Percentiles rank a stretch among this genome's conserved stretches.
Conservation (phyloP, 2,113 vertebrate species). For the Circaetus gallicus region DNA sequence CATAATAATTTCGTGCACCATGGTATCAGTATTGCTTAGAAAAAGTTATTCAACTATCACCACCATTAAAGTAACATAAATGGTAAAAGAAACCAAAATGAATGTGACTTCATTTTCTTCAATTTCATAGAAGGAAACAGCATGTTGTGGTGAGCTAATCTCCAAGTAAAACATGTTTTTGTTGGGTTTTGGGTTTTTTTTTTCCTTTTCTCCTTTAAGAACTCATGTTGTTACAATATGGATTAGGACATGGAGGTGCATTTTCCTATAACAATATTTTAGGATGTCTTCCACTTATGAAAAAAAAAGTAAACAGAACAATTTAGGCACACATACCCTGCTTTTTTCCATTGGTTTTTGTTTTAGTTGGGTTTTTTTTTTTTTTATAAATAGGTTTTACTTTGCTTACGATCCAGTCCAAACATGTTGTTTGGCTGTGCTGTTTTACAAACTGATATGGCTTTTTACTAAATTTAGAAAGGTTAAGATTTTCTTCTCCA, state of each 20-base stretch:
- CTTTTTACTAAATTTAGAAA: not conserved
- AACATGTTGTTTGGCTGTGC: not conserved
- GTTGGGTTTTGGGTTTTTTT: too few relatives aligned
- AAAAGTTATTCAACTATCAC: not conserved
- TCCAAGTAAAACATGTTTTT: not conserved
- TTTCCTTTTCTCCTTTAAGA: not conserved
- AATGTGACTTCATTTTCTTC: not conserved
- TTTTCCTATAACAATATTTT: not conserved
- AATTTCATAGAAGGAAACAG: not conserved
- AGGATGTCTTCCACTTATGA: not conserved
- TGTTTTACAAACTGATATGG: not conserved
- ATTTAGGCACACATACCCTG: not conserved
- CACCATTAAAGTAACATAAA: not conserved
- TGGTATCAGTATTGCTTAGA: not conserved
- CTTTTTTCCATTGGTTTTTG: not conserved
- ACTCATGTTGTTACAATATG: not conserved
- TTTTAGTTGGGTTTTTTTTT: too few relatives aligned
- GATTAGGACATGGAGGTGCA: not conserved
- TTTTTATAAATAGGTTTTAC: not conserved
- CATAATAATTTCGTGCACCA: not conserved
- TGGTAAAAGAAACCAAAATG: not conserved
- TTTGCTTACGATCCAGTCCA: not conserved
- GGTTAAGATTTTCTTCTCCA: not conserved
- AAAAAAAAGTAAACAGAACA: not conserved
- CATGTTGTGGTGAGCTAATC: not conserved